Evolutionary conservation across 2,113 vertebrate species (phyloP), one percentile per base, ranked within the genome.

Genomic region (Tetraodon nigroviridis): DNA sequence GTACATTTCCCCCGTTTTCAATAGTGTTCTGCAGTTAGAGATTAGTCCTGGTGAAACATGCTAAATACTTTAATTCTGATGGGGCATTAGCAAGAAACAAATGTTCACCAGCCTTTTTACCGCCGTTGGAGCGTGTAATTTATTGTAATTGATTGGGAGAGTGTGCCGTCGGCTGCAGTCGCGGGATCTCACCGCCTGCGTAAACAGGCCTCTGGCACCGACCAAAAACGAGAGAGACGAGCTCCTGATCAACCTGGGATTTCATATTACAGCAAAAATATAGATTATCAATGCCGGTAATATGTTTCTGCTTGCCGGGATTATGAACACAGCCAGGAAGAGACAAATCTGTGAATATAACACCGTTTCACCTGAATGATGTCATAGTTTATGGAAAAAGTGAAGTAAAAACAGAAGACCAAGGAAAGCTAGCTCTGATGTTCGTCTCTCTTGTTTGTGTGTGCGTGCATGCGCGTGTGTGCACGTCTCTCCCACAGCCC

Each of bases 51-150:
- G 69, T 51, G 42, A 78, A 65, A 70, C 45, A 18, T 6, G n/a
- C 32, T 66, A 61, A 84, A 82, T 75, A 58, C 22, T 47, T 76
- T 75, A 81, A 76, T 79, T 79, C 75, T 45, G 67, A 83, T 62
- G 56, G 58, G 57, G 47, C 19, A 79, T 85, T 86, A 70, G 67
- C 56, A 54, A 58, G 67, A 80, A 49, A 53, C 67, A 75, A 37
- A 47, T 62, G 62, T 56, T 54, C 54, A 49, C 40, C 57, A 75
- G 60, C 49, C 49, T 17, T 60, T 27, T 56, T 71, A 4, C 2
- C 60, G 73, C 40, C 46, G 52, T 52, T 64, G 48, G 58, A 50
- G 6, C 42, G 12, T 14, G 8, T 55, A 40, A 78, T 73, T 77
- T 47, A 78, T 77, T 53, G 64, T 18, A 66, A 69, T 80, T 48